Evolutionary conservation across 2,888 invertebrate species (phyloP).

Genomic region (Eubasilissa splendida): DNA sequence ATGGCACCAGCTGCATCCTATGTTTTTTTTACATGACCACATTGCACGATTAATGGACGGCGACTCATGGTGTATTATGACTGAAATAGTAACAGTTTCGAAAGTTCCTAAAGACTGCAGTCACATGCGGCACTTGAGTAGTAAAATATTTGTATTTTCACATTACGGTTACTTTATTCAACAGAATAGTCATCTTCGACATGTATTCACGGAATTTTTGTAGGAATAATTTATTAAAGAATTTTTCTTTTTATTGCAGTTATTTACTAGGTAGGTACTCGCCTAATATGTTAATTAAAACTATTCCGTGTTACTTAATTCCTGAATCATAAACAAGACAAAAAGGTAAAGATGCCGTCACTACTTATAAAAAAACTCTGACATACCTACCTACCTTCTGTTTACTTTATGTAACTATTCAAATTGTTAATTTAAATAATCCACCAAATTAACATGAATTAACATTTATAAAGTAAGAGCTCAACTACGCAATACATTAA

Average conservation of each 20-base stretch:
- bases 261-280: no score
- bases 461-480: slow-evolving; percentile 23
- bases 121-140: no score
- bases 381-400: not conserved
- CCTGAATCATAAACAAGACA: not conserved
- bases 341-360: not conserved
- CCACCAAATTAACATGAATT: slow-evolving; percentile 31
- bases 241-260: no score
- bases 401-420: slow-evolving; percentile 8
- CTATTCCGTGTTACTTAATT: not conserved
- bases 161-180: no score
- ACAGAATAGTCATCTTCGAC: no score
- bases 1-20: slow-evolving; percentile 34
- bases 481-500: slow-evolving; percentile 9
- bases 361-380: not conserved
- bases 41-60: slow-evolving; percentile 23
- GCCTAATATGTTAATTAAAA: no score
- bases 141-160: no score
- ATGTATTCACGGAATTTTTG: no score
- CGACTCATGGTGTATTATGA: not conserved
- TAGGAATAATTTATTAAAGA: no score
- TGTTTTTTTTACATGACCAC: slow-evolving; percentile 17
- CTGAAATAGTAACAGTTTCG: not conserved
- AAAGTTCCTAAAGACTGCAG: no score
- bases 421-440: slow-evolving; percentile 31